A percentile compares a stretch with the other conserved stretches of the same genome.
These are phyloP conservation scores for Acanthaster planci DNA, from an alignment of 35 echinoderm and acorn worm species.

Conservation along the genomic window DNA sequence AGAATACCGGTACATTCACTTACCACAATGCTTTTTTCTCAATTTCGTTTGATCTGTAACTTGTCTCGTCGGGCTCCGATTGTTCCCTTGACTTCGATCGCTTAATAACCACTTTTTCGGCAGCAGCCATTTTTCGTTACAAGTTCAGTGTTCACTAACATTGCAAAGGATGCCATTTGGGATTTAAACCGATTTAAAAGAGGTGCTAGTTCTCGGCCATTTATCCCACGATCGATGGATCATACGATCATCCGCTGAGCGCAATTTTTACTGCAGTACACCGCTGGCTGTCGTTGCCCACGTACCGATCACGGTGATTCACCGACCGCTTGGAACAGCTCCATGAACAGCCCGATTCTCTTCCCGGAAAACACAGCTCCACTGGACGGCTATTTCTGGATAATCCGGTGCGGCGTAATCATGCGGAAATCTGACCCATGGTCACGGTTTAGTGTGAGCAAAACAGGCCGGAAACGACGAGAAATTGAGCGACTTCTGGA, in stretches of 20 bases:
- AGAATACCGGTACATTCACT: not conserved
- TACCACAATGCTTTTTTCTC: conserved; percentile 26
- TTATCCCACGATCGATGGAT: not conserved
- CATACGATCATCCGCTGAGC: not conserved
- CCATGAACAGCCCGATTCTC: not conserved
- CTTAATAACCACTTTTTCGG: not conserved
- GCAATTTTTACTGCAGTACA: not conserved
- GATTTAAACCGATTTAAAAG: not conserved
- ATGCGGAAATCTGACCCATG: conserved; percentile 13
- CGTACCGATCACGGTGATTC: conserved; percentile 5
- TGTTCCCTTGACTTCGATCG: not conserved
- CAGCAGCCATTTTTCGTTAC: conserved; percentile 16
- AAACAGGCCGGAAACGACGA: conserved; percentile 12
- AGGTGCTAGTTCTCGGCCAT: no score
- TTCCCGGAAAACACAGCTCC: conserved; percentile 25
- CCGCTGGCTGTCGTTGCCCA: not conserved
- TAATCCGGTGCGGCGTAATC: conserved; percentile 12
- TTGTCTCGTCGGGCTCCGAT: not conserved
- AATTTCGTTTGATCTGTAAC: not conserved
- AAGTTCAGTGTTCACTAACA: not conserved
- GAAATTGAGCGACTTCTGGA: not conserved
- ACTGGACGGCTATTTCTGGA: conserved; percentile 27
- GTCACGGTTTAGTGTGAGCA: conserved; percentile 5
- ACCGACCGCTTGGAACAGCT: conserved; percentile 2
- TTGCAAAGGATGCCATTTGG: conserved; percentile 17